Base-by-base conservation (phyloP, 2,113 vertebrate species). In the Colaptes auratus region DNA sequence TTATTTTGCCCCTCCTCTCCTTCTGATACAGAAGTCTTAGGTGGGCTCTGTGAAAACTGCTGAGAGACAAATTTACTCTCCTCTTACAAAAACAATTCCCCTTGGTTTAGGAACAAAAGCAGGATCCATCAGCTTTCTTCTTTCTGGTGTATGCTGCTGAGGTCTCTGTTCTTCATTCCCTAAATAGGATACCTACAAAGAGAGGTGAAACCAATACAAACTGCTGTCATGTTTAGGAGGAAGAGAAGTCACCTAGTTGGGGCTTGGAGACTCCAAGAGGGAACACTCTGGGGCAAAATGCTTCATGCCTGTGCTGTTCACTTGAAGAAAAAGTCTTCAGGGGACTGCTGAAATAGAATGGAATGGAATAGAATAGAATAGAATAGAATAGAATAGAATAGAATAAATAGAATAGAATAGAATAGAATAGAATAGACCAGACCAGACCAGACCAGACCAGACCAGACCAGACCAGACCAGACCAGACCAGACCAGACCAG, bases 41-140 rank as follows among this genome's bases (percentile, higher is more conserved):
- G 53, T 81, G 39, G 16, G 36, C 15, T 73, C n/a, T 16, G 4
- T 52, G 27, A 89, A 94, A 94, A 64, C 35, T 88, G 9, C 72
- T 70, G 42, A 64, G 70, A 85, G 16, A 21, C 3, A 11, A 64
- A 63, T 72, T 72, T 87, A 61, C 0, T 2, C 8, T 35, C 4
- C 50, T 59, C 35, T 15, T 16, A 52, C 6, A 60, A 60, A 82
- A 88, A 12, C 4, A 82, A 42, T 55, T 89, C 13, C 46, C 36
- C 23, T 55, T 94, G 27, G 12, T 55, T 92, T 48, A 90, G 59
- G 88, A 86, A 78, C 63, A 44, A 93, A 95, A 91, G 9, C 10
- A 70, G 12, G 4, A 10, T 84, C 89, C 27, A 80, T 72, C 10
- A 74, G 31, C 1, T 67, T 66, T n/a, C 31, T 15, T 53, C 9